Evolutionary conservation across 1,140 invertebrate genomes (phyloP).

Genomic region (Brachionus calyciflorus): DNA sequence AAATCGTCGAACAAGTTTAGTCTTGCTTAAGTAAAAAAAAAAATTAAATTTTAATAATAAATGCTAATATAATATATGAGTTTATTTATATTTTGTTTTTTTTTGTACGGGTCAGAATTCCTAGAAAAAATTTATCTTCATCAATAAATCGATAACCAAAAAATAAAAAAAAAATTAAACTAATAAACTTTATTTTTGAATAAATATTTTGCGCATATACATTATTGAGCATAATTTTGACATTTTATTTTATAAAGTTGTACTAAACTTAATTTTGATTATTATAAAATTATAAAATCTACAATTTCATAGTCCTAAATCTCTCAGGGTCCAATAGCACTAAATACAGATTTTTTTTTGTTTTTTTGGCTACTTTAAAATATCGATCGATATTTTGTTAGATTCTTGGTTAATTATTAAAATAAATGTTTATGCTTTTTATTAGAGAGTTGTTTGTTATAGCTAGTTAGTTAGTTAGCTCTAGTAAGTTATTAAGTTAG

Average conservation of each 20-base stretch:
- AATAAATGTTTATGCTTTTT: slow-evolving; percentile 36
- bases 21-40: no score
- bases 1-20: no score
- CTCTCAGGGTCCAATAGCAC: no score
- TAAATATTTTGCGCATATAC: no score
- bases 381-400: slow-evolving; percentile 14
- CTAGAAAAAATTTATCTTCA: not conserved
- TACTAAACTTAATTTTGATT: not conserved
- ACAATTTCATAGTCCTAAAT: no score
- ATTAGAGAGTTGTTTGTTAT: not conserved
- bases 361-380: not conserved
- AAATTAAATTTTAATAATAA: not conserved
- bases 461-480: not conserved
- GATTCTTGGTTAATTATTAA: slow-evolving; percentile 9
- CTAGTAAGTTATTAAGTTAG: no score
- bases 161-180: no score
- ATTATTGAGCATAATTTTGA: slow-evolving; percentile 25
- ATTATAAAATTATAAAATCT: no score
- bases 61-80: not conserved
- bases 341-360: not conserved
- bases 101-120: slow-evolving; percentile 11
- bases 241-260: slow-evolving; percentile 13
- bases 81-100: not conserved
- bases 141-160: slow-evolving; percentile 43
- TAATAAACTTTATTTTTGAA: slow-evolving; percentile 44